Conservation (phyloP, 2,888 invertebrate species). For the Drosophila neotestacea region DNA sequence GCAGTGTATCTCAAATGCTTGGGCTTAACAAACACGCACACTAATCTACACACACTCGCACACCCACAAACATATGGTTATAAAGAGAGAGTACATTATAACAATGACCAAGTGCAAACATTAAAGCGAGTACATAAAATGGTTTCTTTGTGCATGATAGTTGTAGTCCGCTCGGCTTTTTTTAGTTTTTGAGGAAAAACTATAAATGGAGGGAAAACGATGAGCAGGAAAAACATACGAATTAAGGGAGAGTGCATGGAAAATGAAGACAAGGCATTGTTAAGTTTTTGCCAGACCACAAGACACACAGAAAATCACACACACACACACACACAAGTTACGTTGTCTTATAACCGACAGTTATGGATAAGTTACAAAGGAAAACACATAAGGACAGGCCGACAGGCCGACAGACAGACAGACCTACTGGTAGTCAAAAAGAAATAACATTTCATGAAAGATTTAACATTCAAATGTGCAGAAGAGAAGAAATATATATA, state of each 20-base stretch:
- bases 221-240: conserved; percentile 52
- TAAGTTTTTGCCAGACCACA: conserved; percentile 71
- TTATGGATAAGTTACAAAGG: conserved; percentile 59
- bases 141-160: conserved; percentile 70
- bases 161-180: conserved; percentile 30
- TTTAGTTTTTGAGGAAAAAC: conserved; percentile 35
- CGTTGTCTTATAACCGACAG: conserved; percentile 47
- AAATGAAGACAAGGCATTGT: conserved; percentile 66
- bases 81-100: conserved; percentile 69
- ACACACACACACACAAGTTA: conserved; percentile 26
- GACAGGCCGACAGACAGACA: conserved; percentile 16
- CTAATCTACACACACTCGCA: conserved; percentile 7
- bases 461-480: conserved; percentile 85
- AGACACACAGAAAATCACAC: conserved; percentile 31
- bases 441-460: conserved; percentile 83
- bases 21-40: conserved; percentile 24
- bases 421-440: conserved; percentile 45
- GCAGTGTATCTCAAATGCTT: conserved; percentile 19
- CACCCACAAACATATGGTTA: conserved; percentile 3
- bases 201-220: conserved; percentile 25
- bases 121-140: conserved; percentile 72
- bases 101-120: conserved; percentile 68
- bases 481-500: conserved; percentile 8
- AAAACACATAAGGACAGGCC: conserved; percentile 20
- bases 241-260: conserved; percentile 51